Evolutionary conservation across 1,140 invertebrate species (phyloP), one percentile per base, ranked within the genome.

Genomic region (Lepidurus couesii): DNA sequence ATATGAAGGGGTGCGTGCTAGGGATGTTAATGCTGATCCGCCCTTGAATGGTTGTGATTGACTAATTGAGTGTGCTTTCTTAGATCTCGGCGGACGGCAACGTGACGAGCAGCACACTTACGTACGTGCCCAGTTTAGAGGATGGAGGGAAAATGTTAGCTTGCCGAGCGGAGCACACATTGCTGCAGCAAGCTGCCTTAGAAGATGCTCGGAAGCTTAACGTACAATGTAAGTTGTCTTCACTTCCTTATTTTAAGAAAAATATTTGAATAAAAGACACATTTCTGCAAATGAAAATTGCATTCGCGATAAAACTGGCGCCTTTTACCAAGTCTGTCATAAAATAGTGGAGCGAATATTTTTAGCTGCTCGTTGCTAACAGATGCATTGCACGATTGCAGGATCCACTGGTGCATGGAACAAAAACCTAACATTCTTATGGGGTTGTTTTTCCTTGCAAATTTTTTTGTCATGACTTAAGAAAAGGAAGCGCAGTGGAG

Each of bases 121-220:
- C 90, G 21, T 87, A 94, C 81, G 89, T 89, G 34, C 90, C 93
- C 42, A 87, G 87, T 42, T 89, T 91, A 80, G 89, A 88, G 45
- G 92, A 97, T 84, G 92, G 94, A 82, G 93, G 92, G 34, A 92
- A 92, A 81, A 89, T 91, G 81, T 88, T 96, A 75, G 91, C 91
- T 73, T 96, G 94, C 83, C 88, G 92, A 80, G 93, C 94, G n/a
- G 92, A 94, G 84, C 96, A 96, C 88, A 92, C 93, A 47, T 92
- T 92, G 86, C 90, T 94, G 76, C 92, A 91, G 53, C 88, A 93
- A 79, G 91, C 83, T 16, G 80, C 89, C 82, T 85, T 95, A 79
- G 93, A 95, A 84, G 91, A 92, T 79, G 90, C 91, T 75, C 94
- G 93, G 91, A 92, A 90, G 83, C 90, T 96, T 81, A 90, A 91